A percentile compares a stretch with the other conserved stretches of the same genome.
These are phyloP conservation scores for Eupithecia abbreviata DNA, from an alignment of 2,888 invertebrate species.

Conservation along the genomic window DNA sequence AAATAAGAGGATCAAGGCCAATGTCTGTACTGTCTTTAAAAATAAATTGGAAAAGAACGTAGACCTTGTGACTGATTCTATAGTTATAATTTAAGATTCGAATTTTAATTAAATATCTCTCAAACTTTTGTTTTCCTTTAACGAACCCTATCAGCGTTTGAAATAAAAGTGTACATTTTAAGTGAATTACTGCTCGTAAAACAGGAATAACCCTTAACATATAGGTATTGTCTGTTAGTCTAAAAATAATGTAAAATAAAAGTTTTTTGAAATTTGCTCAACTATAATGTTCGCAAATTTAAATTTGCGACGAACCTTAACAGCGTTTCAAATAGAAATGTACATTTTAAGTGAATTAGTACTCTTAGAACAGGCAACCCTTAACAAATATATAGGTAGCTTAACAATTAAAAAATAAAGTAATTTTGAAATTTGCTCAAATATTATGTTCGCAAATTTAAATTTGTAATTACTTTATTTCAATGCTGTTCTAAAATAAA, in stretches of 20 bases:
- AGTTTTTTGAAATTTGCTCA: not conserved
- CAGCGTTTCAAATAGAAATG: not conserved
- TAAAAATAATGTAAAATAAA: too few relatives aligned
- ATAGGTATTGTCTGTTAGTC: too few relatives aligned
- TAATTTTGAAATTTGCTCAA: not conserved
- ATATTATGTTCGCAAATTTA: not conserved
- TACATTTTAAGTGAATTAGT: not conserved
- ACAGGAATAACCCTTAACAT: too few relatives aligned
- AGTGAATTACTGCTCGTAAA: not conserved
- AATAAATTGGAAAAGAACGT: conserved; percentile 14
- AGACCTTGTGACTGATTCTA: not conserved
- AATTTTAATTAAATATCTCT: not conserved
- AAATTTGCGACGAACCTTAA: not conserved
- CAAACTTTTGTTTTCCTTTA: not conserved
- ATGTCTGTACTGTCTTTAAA: conserved; percentile 7
- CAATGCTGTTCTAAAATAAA: conserved; percentile 5
- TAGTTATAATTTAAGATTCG: too few relatives aligned
- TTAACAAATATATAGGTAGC: not conserved
- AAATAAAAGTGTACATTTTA: not conserved
- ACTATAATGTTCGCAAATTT: not conserved
- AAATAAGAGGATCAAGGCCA: conserved; percentile 18
- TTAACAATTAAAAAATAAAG: not conserved
- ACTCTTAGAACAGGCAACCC: too few relatives aligned
- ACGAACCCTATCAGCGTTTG: not conserved
- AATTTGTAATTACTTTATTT: not conserved